These are phyloP conservation scores for Cheirogaleus major DNA, from an alignment of 2,797 vertebrate genomes.

Conservation along the genomic window DNA sequence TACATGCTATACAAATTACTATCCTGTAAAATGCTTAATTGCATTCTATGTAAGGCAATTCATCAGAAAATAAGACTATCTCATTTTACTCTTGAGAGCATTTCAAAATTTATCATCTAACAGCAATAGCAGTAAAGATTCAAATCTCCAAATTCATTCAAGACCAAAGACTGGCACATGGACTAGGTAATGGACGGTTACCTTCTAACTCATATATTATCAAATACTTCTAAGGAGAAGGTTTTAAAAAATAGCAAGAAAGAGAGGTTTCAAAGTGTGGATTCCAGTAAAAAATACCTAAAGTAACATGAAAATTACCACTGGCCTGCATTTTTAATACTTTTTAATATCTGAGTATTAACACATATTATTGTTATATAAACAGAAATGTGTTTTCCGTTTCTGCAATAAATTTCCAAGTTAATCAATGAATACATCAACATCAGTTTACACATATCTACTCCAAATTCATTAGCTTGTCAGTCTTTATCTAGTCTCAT, in stretches of 20 bases:
- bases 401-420: not conserved
- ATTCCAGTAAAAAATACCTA: not conserved
- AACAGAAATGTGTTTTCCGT: not conserved
- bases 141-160: constrained; percentile 57
- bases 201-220: not conserved
- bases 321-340: not conserved
- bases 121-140: constrained; percentile 45
- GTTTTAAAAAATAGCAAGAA: not conserved
- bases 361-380: not conserved
- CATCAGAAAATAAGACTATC: constrained; percentile 79
- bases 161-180: not conserved
- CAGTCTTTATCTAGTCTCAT: too few relatives aligned
- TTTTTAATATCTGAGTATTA: not conserved
- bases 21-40: constrained; percentile 81
- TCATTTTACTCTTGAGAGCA: constrained; percentile 72
- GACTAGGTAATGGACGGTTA: not conserved
- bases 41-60: constrained; percentile 76
- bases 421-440: not conserved
- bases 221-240: not conserved
- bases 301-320: not conserved
- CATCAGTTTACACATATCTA: not conserved
- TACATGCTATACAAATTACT: constrained; percentile 78
- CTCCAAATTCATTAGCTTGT: not conserved
- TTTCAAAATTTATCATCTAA: constrained; percentile 75
- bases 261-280: not conserved